These are phyloP conservation scores for Gymnocypris eckloni DNA, from an alignment of 2,797 vertebrate genomes.

Conservation along the genomic window DNA sequence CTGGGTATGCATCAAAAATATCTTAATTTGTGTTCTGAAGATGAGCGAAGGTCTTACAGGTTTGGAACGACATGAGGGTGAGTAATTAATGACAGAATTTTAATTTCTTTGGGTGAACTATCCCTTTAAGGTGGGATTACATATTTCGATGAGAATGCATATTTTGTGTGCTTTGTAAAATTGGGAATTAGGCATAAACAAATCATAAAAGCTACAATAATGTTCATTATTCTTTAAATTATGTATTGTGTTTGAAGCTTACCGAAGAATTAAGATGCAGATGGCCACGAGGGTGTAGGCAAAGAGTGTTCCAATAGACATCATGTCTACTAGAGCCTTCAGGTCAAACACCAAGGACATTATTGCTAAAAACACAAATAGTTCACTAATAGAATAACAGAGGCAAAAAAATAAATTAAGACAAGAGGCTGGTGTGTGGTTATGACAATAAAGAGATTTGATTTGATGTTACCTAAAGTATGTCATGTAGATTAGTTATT, in stretches of 20 bases:
- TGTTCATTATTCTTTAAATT: background rate
- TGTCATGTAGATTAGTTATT: background rate
- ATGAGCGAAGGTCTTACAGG: too few relatives aligned
- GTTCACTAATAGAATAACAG: slow-evolving; percentile 61
- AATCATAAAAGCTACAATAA: background rate
- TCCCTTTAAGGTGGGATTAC: background rate
- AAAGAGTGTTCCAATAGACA: slow-evolving; percentile 87
- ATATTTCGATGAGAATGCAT: background rate
- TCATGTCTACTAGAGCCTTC: slow-evolving; percentile 85
- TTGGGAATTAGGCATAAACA: background rate
- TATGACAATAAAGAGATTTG: background rate
- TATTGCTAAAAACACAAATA: slow-evolving; percentile 72
- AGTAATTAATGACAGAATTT: too few relatives aligned
- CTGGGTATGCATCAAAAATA: too few relatives aligned
- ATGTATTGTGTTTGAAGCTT: slow-evolving; percentile 29
- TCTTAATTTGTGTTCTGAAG: too few relatives aligned
- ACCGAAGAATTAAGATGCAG: slow-evolving; percentile 84
- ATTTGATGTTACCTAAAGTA: background rate
- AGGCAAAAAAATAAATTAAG: background rate
- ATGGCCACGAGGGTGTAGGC: slow-evolving; percentile 87
- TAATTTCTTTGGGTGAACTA: too few relatives aligned
- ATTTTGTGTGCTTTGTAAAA: background rate
- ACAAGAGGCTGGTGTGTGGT: background rate
- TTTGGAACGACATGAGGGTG: too few relatives aligned
- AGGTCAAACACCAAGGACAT: slow-evolving; percentile 87